phyloP scores from a whole-genome alignment of 2,888 invertebrate species.

The Rhamnusium bicolor region DNA sequence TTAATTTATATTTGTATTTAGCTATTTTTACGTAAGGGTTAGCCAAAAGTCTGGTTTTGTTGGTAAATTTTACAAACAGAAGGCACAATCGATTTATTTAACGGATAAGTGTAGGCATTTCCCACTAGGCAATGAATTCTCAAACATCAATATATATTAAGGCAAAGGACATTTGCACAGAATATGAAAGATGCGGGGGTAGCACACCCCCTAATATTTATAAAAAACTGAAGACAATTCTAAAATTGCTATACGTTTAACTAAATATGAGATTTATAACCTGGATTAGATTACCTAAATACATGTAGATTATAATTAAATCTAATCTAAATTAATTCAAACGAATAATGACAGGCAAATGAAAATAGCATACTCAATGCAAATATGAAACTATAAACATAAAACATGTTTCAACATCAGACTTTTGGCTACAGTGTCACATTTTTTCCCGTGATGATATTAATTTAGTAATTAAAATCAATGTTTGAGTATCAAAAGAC shows the following conservation, averaged over 20 bases:
- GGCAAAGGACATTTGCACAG: too few relatives aligned
- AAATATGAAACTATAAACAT: not conserved
- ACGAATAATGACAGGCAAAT: not conserved
- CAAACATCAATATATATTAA: too few relatives aligned
- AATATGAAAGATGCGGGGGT: too few relatives aligned
- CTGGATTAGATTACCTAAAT: not conserved
- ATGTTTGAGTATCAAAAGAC: not conserved
- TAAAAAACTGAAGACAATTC: too few relatives aligned
- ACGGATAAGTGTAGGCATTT: too few relatives aligned
- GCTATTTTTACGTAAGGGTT: not conserved
- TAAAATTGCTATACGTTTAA: too few relatives aligned
- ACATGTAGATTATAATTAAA: not conserved
- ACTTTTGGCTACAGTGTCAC: not conserved
- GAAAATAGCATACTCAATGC: not conserved
- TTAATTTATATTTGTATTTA: constrained; percentile 39
- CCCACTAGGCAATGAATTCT: too few relatives aligned
- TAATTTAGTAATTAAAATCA: not conserved
- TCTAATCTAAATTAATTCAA: not conserved
- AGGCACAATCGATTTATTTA: too few relatives aligned
- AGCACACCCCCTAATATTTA: too few relatives aligned
- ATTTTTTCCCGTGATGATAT: not conserved
- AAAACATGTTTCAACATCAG: not conserved
- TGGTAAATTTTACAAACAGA: too few relatives aligned
- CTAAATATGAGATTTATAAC: too few relatives aligned
- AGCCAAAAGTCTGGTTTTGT: not conserved